Evolutionary conservation across 2,888 invertebrate genomes (phyloP).

Genomic region (Deilephila porcellus): DNA sequence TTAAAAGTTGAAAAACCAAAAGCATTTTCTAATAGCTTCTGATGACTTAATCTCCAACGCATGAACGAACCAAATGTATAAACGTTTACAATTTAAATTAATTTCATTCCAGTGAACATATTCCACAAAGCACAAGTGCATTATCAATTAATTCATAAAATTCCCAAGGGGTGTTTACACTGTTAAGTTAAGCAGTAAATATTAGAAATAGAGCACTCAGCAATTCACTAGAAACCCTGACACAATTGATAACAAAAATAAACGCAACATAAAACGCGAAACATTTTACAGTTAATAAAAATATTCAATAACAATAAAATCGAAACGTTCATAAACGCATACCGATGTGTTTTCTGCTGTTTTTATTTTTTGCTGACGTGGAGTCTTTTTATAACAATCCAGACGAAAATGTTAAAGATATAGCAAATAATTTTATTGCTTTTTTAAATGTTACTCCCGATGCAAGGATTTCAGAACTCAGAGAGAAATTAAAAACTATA

Average conservation of each 20-base stretch:
- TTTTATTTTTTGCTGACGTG: conserved; percentile 17
- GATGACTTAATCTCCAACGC: too few relatives aligned
- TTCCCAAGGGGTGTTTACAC: neutral
- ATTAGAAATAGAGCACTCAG: conserved; percentile 11
- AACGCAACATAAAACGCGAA: neutral
- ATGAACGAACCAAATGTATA: too few relatives aligned
- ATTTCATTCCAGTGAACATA: too few relatives aligned
- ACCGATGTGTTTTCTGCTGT: conserved; percentile 18
- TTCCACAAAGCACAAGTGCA: too few relatives aligned
- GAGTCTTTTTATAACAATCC: conserved; percentile 15
- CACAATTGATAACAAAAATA: conserved; percentile 13
- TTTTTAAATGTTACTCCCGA: conserved; percentile 6
- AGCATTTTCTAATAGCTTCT: too few relatives aligned
- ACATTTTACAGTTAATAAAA: conserved; percentile 9
- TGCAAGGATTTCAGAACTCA: conserved; percentile 59
- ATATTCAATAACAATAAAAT: conserved; percentile 18
- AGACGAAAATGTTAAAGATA: conserved; percentile 18
- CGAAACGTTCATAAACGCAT: conserved; percentile 5
- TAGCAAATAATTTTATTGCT: conserved; percentile 6
- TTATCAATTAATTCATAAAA: too few relatives aligned
- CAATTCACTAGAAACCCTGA: neutral
- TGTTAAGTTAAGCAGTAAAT: neutral
- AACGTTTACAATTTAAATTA: too few relatives aligned
- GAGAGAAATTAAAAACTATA: conserved; percentile 61
- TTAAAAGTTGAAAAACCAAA: too few relatives aligned